These are phyloP conservation scores for Pangasianodon hypophthalmus DNA, from an alignment of 2,113 vertebrate species.

Conservation along the genomic window DNA sequence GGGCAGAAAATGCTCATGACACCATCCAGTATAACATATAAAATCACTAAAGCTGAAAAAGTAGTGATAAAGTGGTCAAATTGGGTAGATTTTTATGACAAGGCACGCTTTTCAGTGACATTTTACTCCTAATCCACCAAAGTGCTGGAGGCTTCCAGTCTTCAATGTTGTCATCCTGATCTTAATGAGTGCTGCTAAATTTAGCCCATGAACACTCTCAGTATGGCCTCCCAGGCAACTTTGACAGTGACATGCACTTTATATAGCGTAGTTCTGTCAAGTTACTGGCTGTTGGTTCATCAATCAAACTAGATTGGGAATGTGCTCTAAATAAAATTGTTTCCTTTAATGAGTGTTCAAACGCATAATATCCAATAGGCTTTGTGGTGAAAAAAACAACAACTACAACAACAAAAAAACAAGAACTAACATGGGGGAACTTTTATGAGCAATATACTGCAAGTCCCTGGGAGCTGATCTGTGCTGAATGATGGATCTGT, in stretches of 20 bases:
- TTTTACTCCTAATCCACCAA: slow-evolving; percentile 23
- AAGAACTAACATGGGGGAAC: slow-evolving; percentile 13
- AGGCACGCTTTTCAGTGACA: neutral
- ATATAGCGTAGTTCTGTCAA: slow-evolving; percentile 15
- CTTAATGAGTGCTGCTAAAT: slow-evolving; percentile 37
- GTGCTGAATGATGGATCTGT: slow-evolving; percentile 42
- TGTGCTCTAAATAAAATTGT: slow-evolving; percentile 5
- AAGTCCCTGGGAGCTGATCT: slow-evolving; percentile 18
- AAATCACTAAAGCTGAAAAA: slow-evolving; percentile 8
- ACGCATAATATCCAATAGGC: neutral
- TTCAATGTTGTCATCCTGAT: slow-evolving; percentile 30
- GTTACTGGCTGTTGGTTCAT: slow-evolving; percentile 17
- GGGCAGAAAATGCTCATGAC: neutral
- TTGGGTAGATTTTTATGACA: neutral
- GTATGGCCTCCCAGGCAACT: slow-evolving; percentile 15
- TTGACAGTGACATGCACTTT: slow-evolving; percentile 38
- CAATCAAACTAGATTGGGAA: slow-evolving; percentile 28
- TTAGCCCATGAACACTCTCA: neutral
- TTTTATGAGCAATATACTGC: slow-evolving; percentile 20
- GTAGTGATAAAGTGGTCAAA: slow-evolving; percentile 14
- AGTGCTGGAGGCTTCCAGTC: slow-evolving; percentile 11
- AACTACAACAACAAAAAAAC: neutral
- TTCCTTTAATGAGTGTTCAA: neutral
- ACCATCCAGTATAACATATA: neutral
- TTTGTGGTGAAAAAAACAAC: neutral